Conservation (phyloP, 1,140 invertebrate species). For the Drosophila repletoides region DNA sequence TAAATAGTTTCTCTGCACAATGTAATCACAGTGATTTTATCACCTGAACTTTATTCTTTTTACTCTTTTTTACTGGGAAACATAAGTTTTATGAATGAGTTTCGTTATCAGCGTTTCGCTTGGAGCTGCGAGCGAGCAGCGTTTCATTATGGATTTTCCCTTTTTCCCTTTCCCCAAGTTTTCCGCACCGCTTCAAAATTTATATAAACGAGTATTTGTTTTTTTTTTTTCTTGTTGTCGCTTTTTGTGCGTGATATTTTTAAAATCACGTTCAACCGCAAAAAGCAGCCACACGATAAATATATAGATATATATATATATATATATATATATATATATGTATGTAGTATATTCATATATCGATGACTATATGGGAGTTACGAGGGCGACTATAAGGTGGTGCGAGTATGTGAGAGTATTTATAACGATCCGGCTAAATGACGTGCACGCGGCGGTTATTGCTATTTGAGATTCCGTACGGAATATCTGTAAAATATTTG, state of each 20-base stretch:
- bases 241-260: conserved; percentile 69
- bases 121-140: neutral
- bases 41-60: neutral
- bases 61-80: neutral
- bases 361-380: conserved; percentile 46
- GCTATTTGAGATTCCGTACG: conserved; percentile 20
- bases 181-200: conserved; percentile 5
- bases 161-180: no score
- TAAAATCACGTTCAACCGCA: conserved; percentile 72
- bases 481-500: conserved; percentile 7
- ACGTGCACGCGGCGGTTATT: conserved; percentile 38
- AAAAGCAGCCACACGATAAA: conserved; percentile 45
- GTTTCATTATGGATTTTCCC: conserved; percentile 23
- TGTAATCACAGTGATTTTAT: neutral
- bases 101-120: conserved; percentile 36
- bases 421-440: conserved; percentile 60
- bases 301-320: conserved; percentile 14
- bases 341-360: conserved; percentile 6
- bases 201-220: conserved; percentile 43
- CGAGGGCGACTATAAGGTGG: conserved; percentile 26
- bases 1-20: neutral
- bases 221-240: conserved; percentile 5
- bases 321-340: conserved; percentile 2
- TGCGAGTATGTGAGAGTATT: conserved; percentile 24
- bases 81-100: conserved; percentile 53